These are phyloP conservation scores for Chamaetylas fuelleborni DNA, from an alignment of 2,113 vertebrate species.

Conservation along the genomic window DNA sequence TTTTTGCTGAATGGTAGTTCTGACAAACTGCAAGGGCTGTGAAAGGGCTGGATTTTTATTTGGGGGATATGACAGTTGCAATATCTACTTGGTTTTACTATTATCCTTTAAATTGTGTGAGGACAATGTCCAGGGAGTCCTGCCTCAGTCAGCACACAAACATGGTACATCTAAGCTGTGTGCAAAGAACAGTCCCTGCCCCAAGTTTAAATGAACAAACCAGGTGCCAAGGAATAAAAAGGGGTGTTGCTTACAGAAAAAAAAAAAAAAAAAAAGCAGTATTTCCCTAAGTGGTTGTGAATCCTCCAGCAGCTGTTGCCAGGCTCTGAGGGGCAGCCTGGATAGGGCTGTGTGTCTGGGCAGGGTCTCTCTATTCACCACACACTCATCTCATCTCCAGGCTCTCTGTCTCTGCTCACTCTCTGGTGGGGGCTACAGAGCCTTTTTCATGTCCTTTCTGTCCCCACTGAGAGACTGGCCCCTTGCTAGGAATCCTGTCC, in stretches of 20 bases:
- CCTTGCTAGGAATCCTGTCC: background rate
- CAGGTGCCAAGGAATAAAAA: background rate
- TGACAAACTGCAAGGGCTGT: background rate
- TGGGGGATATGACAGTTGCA: background rate
- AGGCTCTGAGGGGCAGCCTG: rapidly evolving
- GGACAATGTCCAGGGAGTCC: background rate
- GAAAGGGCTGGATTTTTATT: background rate
- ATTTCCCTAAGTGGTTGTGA: background rate
- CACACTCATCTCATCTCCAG: background rate
- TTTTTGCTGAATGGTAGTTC: background rate
- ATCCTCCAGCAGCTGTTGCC: background rate
- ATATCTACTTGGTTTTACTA: background rate
- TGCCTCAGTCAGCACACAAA: background rate
- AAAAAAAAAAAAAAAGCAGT: background rate
- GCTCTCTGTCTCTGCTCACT: background rate
- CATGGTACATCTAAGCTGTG: background rate
- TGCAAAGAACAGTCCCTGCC: background rate
- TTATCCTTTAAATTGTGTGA: background rate
- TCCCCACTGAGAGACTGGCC: background rate
- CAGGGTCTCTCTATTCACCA: background rate
- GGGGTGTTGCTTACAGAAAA: background rate
- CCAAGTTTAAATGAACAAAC: background rate
- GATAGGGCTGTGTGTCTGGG: background rate
- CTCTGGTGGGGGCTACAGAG: background rate
- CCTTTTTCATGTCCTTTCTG: background rate